Conservation (phyloP, 2,888 invertebrate genomes). For the Tenthredo livida region DNA sequence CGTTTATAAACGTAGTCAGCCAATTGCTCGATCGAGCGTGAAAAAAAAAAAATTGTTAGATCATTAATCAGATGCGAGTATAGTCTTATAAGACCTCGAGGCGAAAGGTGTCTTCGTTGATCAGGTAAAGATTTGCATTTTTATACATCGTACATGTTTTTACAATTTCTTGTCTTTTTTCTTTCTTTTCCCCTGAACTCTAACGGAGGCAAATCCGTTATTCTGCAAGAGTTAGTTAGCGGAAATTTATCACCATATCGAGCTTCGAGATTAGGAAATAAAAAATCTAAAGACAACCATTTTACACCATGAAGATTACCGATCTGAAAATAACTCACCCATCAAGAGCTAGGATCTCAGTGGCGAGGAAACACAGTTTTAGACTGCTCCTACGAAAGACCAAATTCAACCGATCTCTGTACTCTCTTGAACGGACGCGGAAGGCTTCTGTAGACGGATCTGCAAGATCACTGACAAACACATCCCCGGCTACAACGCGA, state of each 20-base stretch:
- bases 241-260: neutral
- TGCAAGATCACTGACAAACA: slow-evolving; percentile 84
- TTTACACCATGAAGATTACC: neutral
- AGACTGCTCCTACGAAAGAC: slow-evolving; percentile 87
- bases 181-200: neutral
- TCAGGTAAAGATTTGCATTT: slow-evolving; percentile 12
- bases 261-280: neutral
- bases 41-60: neutral
- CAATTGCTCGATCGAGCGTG: neutral
- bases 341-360: slow-evolving; percentile 91
- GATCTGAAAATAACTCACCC: slow-evolving; percentile 82
- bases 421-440: slow-evolving; percentile 86
- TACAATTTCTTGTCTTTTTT: neutral
- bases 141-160: neutral
- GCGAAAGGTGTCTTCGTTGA: slow-evolving; percentile 37
- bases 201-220: neutral
- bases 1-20: neutral
- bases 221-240: neutral
- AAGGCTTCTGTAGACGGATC: slow-evolving; percentile 86
- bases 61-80: neutral
- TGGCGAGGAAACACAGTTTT: slow-evolving; percentile 87
- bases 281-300: neutral
- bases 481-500: slow-evolving; percentile 85
- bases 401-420: slow-evolving; percentile 88
- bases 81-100: neutral